Conservation (phyloP, 2,797 vertebrate species). For the Crenichthys baileyi region DNA sequence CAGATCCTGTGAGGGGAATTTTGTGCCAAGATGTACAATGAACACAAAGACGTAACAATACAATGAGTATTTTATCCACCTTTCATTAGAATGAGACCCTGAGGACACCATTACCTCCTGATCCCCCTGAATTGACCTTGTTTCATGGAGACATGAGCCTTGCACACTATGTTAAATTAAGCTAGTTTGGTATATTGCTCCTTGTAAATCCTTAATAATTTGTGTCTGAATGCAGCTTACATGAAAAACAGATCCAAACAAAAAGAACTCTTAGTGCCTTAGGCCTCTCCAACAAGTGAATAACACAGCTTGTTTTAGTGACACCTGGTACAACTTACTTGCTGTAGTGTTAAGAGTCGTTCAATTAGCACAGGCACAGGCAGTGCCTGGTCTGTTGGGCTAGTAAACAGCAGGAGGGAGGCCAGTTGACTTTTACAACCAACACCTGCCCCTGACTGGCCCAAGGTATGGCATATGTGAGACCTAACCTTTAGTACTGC, state of each 20-base stretch:
- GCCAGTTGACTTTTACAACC: not conserved
- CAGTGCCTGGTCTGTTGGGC: not conserved
- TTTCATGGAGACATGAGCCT: not conserved
- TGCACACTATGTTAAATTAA: not conserved
- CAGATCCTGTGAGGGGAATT: too few species aligned
- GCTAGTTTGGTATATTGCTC: not conserved
- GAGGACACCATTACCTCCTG: too few species aligned
- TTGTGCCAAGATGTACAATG: too few species aligned
- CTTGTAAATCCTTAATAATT: conserved; percentile 2
- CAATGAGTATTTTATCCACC: too few species aligned
- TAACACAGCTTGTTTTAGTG: not conserved
- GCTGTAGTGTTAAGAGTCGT: not conserved
- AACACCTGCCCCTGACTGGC: not conserved
- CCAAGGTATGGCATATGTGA: not conserved
- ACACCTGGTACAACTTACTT: conserved; percentile 3
- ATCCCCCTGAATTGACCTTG: too few species aligned
- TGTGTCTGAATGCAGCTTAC: not conserved
- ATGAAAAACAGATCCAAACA: not conserved
- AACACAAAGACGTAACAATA: too few species aligned
- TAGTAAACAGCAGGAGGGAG: conserved; percentile 10
- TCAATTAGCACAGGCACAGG: too few species aligned
- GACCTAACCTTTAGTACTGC: not conserved
- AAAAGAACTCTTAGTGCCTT: not conserved
- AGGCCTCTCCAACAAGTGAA: not conserved
- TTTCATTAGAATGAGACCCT: too few species aligned